Evolutionary conservation across 2,797 vertebrate genomes (phyloP), one percentile per base, ranked within the genome.

Genomic region (Thripadectes ignobilis): DNA sequence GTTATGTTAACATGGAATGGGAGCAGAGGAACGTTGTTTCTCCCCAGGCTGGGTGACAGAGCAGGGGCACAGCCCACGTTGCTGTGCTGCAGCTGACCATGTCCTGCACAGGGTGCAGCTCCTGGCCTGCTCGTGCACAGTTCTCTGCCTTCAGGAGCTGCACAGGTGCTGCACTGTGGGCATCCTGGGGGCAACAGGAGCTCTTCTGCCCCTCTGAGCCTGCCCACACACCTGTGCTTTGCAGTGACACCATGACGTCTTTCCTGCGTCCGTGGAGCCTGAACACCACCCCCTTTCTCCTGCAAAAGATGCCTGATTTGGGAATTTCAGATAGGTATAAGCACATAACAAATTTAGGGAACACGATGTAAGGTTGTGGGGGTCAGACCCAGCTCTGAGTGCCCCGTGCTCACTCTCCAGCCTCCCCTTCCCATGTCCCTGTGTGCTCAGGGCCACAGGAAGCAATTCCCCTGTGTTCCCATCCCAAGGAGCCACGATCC

Each of bases 391-490:
- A 69, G 8, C 9, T 52, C 51, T 2, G 55, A 23, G 49, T 36
- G 12, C 4, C n/a, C 57, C 1, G 0, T 41, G 22, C 6, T 58
- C 6, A 0, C 72, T 9, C 81, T 6, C 13, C 23, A 77, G 52
- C 20, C 55, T 59, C 48, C 67, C 39, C 52, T 45, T 36, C n/a
- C 27, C 0, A 0, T 1, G 5, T 7, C 15, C 38, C 51, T 7
- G 18, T 17, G 23, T 48, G 30, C 21, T 30, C 22, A 48, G 49
- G 45, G 58, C 71, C n/a, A 14, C 36, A 18, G 45, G 43, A 77
- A 63, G 27, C 21, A 45, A 29, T 38, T 26, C 18, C 21, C 34
- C 30, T 23, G 30, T 48, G 36, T 20, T 38, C 16, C 58, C 48
- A 52, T 30, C 72, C 39, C 39, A 32, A 29, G 34, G 22, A 65